Evolutionary conservation across 53 echinoderm and acorn worm genomes (phyloP).

Genomic region (Glandiceps talaboti): DNA sequence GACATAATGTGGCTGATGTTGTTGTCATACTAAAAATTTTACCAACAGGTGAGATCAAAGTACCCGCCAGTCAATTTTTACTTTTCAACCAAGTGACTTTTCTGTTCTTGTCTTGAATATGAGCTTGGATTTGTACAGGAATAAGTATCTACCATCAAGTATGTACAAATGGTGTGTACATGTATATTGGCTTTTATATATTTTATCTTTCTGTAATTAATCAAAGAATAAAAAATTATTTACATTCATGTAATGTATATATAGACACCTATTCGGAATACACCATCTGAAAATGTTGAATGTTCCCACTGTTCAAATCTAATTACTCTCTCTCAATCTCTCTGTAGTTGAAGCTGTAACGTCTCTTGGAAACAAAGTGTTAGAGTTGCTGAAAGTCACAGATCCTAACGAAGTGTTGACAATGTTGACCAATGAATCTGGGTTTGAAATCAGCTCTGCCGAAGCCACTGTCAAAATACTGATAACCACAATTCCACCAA

Average conservation of each 20-base stretch:
- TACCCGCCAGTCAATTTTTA: no score
- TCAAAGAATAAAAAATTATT: no score
- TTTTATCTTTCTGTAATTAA: no score
- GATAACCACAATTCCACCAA: slow-evolving; percentile 86
- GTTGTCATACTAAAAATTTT: slow-evolving; percentile 88
- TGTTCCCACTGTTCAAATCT: neutral
- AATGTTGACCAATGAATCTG: slow-evolving; percentile 74
- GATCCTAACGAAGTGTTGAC: slow-evolving; percentile 83
- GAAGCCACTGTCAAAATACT: slow-evolving; percentile 87
- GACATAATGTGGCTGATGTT: slow-evolving; percentile 79
- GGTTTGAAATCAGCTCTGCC: slow-evolving; percentile 83
- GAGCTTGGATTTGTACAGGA: no score
- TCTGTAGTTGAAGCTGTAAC: slow-evolving; percentile 65
- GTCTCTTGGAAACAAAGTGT: slow-evolving; percentile 69
- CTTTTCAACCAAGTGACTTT: no score
- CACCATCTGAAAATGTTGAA: no score
- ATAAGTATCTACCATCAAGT: no score
- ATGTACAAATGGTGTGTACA: no score
- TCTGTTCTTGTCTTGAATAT: no score
- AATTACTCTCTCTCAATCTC: neutral
- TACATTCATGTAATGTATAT: no score
- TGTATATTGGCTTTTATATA: no score
- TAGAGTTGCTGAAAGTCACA: slow-evolving; percentile 72
- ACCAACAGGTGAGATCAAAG: slow-evolving; percentile 76
- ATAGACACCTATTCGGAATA: no score